Conservation (phyloP, 2,888 invertebrate species). For the Sinelater perroti region DNA sequence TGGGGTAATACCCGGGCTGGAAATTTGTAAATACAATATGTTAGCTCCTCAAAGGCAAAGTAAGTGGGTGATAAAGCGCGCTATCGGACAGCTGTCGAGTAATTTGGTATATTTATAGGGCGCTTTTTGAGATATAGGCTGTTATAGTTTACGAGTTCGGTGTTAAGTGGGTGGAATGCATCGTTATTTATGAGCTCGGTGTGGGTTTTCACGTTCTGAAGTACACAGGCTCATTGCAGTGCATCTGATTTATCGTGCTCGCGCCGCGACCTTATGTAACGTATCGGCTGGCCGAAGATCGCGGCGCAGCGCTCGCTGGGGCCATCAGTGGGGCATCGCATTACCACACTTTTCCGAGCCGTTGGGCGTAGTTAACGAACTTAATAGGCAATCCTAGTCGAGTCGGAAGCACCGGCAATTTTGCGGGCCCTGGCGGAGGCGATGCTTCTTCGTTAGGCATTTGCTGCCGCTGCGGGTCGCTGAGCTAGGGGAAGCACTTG, state of each 20-base stretch:
- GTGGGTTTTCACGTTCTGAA: conserved; percentile 27
- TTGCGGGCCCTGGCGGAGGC: too few species aligned
- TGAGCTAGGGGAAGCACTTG: conserved; percentile 18
- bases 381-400: too few species aligned
- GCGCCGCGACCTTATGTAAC: too few species aligned
- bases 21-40: conserved; percentile 25
- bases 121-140: conserved; percentile 31
- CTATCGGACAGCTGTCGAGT: conserved; percentile 31
- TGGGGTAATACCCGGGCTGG: conserved; percentile 7
- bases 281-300: too few species aligned
- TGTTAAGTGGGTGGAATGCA: conserved; percentile 34
- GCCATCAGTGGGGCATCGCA: too few species aligned
- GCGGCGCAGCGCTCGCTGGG: too few species aligned
- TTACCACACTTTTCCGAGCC: too few species aligned
- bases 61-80: conserved; percentile 29
- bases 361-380: too few species aligned
- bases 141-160: conserved; percentile 34
- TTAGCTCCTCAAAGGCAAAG: conserved; percentile 18
- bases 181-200: conserved; percentile 29
- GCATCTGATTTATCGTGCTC: conserved; percentile 9
- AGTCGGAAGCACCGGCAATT: too few species aligned
- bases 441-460: too few species aligned
- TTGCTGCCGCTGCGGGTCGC: too few species aligned
- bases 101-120: conserved; percentile 29
- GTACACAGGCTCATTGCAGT: conserved; percentile 14